Percentiles rank a stretch among this genome's conserved stretches.
These are phyloP conservation scores for Hypercompe scribonia DNA, from an alignment of 2,888 invertebrate genomes.

Conservation along the genomic window DNA sequence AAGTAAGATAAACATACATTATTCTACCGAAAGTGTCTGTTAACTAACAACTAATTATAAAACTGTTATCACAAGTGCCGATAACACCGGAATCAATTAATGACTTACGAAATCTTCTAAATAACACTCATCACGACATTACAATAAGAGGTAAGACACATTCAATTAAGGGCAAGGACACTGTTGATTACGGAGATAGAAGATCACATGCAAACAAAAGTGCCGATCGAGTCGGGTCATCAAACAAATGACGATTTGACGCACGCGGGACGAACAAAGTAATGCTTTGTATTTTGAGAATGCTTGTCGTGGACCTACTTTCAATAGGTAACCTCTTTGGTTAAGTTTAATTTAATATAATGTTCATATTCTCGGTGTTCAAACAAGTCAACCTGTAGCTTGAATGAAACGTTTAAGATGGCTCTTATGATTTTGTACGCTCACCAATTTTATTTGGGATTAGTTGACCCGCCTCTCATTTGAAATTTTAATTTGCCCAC, in stretches of 20 bases:
- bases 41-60: constrained; percentile 10
- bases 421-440: too few relatives aligned
- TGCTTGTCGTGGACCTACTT: constrained; percentile 12
- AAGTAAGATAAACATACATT: neutral
- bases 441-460: too few relatives aligned
- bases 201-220: constrained; percentile 40
- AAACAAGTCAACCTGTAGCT: too few relatives aligned
- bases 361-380: neutral
- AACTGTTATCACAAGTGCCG: neutral
- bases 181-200: constrained; percentile 31
- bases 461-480: too few relatives aligned
- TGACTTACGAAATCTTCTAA: neutral
- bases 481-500: too few relatives aligned
- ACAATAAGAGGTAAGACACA: constrained; percentile 1
- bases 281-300: constrained; percentile 27
- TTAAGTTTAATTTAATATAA: neutral
- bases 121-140: neutral
- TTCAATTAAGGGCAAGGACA: constrained; percentile 53
- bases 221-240: constrained; percentile 22
- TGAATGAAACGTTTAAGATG: too few relatives aligned
- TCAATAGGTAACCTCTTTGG: constrained; percentile 2
- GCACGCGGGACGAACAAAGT: constrained; percentile 8
- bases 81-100: constrained; percentile 4
- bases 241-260: constrained; percentile 47
- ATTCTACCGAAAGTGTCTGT: neutral